phyloP scores from a whole-genome alignment of 2,888 invertebrate species.

The Philereme vetulata region DNA sequence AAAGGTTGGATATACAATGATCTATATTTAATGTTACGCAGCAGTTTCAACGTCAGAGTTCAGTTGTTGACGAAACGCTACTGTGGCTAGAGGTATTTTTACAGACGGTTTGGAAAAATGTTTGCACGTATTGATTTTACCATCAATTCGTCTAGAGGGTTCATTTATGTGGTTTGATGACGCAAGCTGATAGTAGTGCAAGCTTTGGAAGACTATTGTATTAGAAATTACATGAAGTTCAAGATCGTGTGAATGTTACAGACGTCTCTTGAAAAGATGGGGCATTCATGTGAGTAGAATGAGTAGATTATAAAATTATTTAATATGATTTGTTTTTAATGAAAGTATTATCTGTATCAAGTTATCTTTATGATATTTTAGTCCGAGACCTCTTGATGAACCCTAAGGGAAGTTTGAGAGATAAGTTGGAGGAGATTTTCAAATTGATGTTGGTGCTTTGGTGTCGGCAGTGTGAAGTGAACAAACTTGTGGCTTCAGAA shows the following conservation, averaged over 20 bases:
- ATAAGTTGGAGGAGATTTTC: constrained; percentile 90
- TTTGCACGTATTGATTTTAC: constrained; percentile 67
- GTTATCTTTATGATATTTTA: constrained; percentile 55
- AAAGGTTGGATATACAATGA: constrained; percentile 54
- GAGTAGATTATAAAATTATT: constrained; percentile 35
- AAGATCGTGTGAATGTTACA: constrained; percentile 40
- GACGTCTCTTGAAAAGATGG: constrained; percentile 53
- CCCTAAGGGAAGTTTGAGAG: constrained; percentile 70
- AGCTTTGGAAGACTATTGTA: constrained; percentile 47
- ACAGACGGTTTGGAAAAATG: constrained; percentile 49
- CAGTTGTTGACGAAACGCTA: constrained; percentile 74
- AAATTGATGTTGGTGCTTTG: constrained; percentile 92
- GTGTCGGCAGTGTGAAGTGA: constrained; percentile 90
- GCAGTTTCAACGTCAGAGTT: constrained; percentile 67
- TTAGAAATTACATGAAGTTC: constrained; percentile 49
- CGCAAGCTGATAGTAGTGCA: constrained; percentile 53
- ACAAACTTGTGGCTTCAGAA: constrained; percentile 85
- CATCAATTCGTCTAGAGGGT: constrained; percentile 48
- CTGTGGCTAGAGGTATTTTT: constrained; percentile 68
- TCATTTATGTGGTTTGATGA: constrained; percentile 46
- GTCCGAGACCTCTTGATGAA: constrained; percentile 66
- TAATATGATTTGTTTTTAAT: constrained; percentile 8
- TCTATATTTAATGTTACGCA: constrained; percentile 72
- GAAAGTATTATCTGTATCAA: constrained; percentile 20
- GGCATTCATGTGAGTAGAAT: constrained; percentile 67